Percentiles rank a stretch among this genome's conserved stretches.
Evolutionary conservation across 2,888 invertebrate genomes (phyloP).

Genomic region (Mythimna impura): DNA sequence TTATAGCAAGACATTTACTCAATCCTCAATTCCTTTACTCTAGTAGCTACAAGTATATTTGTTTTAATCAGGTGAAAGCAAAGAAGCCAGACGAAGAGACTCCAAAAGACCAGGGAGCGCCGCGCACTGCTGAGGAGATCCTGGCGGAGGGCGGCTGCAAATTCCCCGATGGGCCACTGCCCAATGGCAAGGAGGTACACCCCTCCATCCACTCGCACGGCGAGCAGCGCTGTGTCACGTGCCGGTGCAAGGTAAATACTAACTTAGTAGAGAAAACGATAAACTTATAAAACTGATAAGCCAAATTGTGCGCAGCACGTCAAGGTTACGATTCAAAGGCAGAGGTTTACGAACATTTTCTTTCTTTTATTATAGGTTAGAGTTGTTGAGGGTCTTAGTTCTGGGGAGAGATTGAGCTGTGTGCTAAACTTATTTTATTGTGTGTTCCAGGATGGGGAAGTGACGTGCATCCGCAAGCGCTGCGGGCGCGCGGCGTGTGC

Average conservation of each 20-base stretch:
- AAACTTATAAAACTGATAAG: background rate
- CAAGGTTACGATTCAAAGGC: background rate
- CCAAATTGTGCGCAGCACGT: no score
- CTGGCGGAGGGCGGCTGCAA: slow-evolving; percentile 95
- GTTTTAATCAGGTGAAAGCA: slow-evolving; percentile 74
- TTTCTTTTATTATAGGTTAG: background rate
- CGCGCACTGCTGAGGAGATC: slow-evolving; percentile 92
- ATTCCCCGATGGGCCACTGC: slow-evolving; percentile 92
- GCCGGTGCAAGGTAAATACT: slow-evolving; percentile 95
- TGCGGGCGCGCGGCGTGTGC: slow-evolving; percentile 94
- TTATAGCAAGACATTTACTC: no score
- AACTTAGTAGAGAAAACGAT: background rate
- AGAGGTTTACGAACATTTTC: background rate
- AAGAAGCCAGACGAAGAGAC: slow-evolving; percentile 86
- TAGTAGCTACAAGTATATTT: background rate
- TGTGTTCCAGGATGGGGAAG: slow-evolving; percentile 93
- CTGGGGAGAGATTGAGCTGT: background rate
- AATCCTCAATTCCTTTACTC: no score
- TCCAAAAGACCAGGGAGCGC: slow-evolving; percentile 85
- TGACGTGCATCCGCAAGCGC: slow-evolving; percentile 95
- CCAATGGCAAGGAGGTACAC: slow-evolving; percentile 96
- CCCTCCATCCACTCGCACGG: slow-evolving; percentile 96
- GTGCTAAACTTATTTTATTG: background rate
- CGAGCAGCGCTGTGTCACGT: slow-evolving; percentile 96
- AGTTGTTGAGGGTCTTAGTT: background rate